A percentile compares a stretch with the other conserved stretches of the same genome.
phyloP scores from a whole-genome alignment of 1,140 invertebrate genomes.

The Eriocheir sinensis region DNA sequence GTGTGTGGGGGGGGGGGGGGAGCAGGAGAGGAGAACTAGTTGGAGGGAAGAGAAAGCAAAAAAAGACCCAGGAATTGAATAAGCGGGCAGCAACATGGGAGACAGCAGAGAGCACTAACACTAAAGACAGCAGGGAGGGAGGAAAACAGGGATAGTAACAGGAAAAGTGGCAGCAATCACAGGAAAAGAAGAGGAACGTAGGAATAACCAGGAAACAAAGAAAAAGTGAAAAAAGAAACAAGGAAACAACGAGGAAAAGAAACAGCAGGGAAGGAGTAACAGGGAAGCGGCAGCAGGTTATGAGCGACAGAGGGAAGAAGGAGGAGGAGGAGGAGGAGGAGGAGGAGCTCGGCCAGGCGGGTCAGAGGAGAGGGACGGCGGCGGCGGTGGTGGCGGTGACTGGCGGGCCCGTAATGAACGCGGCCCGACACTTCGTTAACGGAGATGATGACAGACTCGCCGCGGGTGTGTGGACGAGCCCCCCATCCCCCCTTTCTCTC shows the following conservation, averaged over 20 bases:
- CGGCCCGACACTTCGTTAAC: constrained; percentile 46
- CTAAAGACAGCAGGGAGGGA: too few relatives aligned
- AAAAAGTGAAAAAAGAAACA: not conserved
- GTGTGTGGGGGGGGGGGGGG: too few relatives aligned
- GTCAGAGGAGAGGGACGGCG: not conserved
- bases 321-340: not conserved
- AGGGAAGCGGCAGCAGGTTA: not conserved
- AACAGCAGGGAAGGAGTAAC: not conserved
- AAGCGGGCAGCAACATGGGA: too few relatives aligned
- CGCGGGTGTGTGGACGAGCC: not conserved
- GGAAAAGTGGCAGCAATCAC: not conserved
- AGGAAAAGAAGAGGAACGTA: not conserved
- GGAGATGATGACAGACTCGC: constrained; percentile 31
- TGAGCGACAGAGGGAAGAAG: not conserved
- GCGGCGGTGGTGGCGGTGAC: not conserved
- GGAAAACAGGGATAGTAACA: too few relatives aligned
- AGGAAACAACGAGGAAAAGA: not conserved
- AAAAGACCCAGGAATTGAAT: too few relatives aligned
- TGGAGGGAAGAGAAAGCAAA: too few relatives aligned
- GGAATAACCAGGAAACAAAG: not conserved
- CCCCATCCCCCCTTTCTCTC: not conserved
- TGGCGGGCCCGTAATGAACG: constrained; percentile 52
- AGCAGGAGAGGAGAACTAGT: too few relatives aligned
- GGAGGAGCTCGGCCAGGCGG: not conserved
- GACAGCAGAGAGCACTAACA: too few relatives aligned